Conservation (phyloP, 1,140 invertebrate species). For the Oscheius sp. region DNA sequence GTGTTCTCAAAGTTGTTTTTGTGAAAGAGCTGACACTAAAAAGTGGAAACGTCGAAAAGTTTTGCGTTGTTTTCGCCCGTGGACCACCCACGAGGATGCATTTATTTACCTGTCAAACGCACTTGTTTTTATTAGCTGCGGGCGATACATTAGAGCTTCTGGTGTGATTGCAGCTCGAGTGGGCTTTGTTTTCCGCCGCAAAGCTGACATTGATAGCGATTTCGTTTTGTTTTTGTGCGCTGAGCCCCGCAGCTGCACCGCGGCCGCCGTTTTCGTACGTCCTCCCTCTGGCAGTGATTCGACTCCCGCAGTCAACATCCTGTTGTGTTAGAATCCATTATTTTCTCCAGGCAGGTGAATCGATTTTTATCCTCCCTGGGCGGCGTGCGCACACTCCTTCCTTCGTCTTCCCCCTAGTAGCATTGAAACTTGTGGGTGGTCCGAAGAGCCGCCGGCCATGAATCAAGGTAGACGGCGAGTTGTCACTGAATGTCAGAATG, state of each 20-base stretch:
- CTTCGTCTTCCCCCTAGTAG: not conserved
- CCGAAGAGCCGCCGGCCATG: not conserved
- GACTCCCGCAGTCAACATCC: not conserved
- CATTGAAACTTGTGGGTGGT: not conserved
- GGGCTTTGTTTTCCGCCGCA: no score
- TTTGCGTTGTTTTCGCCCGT: not conserved
- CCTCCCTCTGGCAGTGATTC: not conserved
- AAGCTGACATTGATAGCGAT: no score
- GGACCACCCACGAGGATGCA: no score
- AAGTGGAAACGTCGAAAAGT: not conserved
- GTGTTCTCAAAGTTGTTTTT: no score
- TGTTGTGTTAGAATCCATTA: not conserved
- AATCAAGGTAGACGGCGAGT: not conserved
- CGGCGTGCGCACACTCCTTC: not conserved
- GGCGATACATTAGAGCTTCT: no score
- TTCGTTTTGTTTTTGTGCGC: no score
- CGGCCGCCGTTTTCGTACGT: not conserved
- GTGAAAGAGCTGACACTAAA: no score
- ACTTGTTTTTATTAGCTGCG: no score
- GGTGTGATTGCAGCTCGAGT: no score
- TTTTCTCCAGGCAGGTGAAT: conserved; percentile 1
- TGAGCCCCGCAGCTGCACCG: no score
- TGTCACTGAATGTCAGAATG: conserved; percentile 10
- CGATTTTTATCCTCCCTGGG: conserved; percentile 5
- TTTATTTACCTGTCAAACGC: no score